These are phyloP conservation scores for Parazoanthus atlanticus DNA, from an alignment of 92 coral and sea anemone genomes.

Conservation along the genomic window DNA sequence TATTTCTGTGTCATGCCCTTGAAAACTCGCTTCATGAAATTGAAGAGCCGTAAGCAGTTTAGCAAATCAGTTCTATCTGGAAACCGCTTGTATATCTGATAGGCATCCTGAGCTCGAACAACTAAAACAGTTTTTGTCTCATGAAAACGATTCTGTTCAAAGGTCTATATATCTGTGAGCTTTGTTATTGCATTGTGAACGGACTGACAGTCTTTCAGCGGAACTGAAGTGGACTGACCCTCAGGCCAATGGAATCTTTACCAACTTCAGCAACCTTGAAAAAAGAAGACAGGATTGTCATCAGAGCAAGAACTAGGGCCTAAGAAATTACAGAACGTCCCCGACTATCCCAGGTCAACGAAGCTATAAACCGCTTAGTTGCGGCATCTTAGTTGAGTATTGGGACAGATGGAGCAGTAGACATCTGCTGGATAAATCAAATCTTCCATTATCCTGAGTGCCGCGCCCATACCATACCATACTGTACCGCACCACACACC, in stretches of 20 bases:
- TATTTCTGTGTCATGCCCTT: not conserved
- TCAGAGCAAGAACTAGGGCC: not conserved
- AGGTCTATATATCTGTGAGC: not conserved
- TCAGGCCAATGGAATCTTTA: slow-evolving; percentile 88
- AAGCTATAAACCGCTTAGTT: too few species aligned
- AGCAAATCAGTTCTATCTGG: not conserved
- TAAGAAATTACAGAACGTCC: not conserved
- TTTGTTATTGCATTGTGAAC: not conserved
- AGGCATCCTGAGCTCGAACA: not conserved
- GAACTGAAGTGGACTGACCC: slow-evolving; percentile 96
- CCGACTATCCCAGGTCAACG: not conserved
- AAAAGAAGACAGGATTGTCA: not conserved
- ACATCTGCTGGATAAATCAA: too few species aligned
- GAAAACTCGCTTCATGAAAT: too few species aligned
- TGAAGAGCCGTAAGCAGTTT: too few species aligned
- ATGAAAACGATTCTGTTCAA: not conserved
- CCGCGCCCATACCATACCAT: too few species aligned
- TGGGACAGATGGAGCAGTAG: too few species aligned
- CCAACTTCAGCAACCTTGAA: slow-evolving; percentile 96
- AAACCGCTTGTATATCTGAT: too few species aligned
- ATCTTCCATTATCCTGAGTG: too few species aligned
- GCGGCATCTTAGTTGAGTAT: too few species aligned
- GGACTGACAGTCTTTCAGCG: slow-evolving; percentile 65
- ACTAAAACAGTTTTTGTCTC: not conserved
- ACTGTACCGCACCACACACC: too few species aligned